These are phyloP conservation scores for Anomalospiza imberbis DNA, from an alignment of 2,797 vertebrate genomes.

Conservation along the genomic window DNA sequence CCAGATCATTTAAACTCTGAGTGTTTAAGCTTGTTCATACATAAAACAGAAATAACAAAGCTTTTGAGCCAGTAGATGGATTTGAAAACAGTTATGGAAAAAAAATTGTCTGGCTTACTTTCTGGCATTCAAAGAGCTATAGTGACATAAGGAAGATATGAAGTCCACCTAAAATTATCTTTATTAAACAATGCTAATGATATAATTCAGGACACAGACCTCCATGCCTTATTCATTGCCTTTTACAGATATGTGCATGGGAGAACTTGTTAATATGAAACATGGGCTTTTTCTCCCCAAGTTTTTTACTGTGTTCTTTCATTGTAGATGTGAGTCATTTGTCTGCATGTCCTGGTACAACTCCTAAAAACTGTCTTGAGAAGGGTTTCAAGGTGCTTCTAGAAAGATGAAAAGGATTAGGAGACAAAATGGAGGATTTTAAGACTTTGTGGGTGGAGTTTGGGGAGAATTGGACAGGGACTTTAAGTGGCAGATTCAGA, in stretches of 20 bases:
- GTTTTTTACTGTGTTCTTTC: neutral
- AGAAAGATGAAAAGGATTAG: neutral
- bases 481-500: neutral
- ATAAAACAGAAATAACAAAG: neutral
- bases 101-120: neutral
- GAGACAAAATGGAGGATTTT: neutral
- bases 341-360: neutral
- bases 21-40: neutral
- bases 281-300: accelerated
- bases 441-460: neutral
- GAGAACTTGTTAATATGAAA: neutral
- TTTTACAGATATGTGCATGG: neutral
- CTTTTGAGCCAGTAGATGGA: neutral
- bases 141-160: neutral
- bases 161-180: neutral
- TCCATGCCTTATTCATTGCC: neutral
- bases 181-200: neutral
- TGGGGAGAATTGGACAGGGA: neutral
- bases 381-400: neutral
- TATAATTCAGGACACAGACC: neutral
- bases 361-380: neutral
- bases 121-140: neutral
- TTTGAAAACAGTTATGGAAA: neutral
- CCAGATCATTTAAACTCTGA: neutral
- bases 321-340: neutral